A percentile compares a stretch with the other conserved stretches of the same genome.
Conservation (phyloP, 2,888 invertebrate species). For the Acanthosepion lycidas region DNA sequence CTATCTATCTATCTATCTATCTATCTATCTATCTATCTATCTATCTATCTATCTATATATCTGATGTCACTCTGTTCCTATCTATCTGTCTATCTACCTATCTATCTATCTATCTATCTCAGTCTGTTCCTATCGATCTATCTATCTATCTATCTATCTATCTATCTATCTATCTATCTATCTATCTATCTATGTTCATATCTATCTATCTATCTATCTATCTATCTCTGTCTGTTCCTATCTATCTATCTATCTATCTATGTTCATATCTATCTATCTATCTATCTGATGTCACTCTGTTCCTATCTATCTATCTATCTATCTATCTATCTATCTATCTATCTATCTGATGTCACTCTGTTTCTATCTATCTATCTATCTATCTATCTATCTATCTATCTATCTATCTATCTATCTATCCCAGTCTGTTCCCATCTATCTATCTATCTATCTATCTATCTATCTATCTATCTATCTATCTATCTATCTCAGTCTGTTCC, state of each 20-base stretch:
- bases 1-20: not conserved
- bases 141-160: constrained; percentile 33
- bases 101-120: constrained; percentile 14
- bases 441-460: constrained; percentile 13
- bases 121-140: too few species aligned
- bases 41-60: constrained; percentile 3
- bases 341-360: too few species aligned
- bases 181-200: not conserved
- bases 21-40: not conserved
- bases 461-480: not conserved
- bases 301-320: constrained; percentile 11
- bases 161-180: not conserved
- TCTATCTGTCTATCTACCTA: not conserved
- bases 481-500: too few species aligned
- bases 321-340: not conserved
- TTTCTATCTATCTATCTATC: not conserved
- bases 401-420: not conserved
- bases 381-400: constrained; percentile 15
- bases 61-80: too few species aligned
- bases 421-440: too few species aligned
- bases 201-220: not conserved
- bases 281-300: too few species aligned
- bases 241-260: constrained; percentile 33
- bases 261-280: not conserved
- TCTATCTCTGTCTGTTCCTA: too few species aligned